A percentile compares a stretch with the other conserved stretches of the same genome.
These are phyloP conservation scores for Tachina fera DNA, from an alignment of 2,888 invertebrate genomes.

Conservation along the genomic window DNA sequence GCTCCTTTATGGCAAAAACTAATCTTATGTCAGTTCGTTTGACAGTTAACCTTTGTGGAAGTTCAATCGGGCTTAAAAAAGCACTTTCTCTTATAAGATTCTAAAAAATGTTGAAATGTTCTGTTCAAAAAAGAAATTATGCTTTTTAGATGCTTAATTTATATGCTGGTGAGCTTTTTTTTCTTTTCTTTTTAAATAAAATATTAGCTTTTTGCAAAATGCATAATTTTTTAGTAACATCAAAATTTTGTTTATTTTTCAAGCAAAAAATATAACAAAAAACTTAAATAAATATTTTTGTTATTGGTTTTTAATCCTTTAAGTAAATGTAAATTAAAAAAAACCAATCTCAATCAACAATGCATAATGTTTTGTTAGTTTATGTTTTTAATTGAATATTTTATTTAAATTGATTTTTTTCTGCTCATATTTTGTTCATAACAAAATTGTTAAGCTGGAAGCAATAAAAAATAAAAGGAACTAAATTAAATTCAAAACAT, in stretches of 20 bases:
- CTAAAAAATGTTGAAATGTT: too few relatives aligned
- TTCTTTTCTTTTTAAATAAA: conserved; percentile 1
- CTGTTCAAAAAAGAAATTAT: too few relatives aligned
- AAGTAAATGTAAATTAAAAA: conserved; percentile 28
- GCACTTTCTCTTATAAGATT: too few relatives aligned
- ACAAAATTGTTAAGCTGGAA: conserved; percentile 21
- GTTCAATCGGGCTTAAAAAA: too few relatives aligned
- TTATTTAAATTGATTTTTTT: conserved; percentile 15
- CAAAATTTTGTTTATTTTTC: neutral
- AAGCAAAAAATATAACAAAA: conserved; percentile 15
- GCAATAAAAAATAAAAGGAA: conserved; percentile 7
- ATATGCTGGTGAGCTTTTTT: neutral
- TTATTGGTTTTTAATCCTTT: conserved; percentile 64
- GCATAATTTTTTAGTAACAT: conserved; percentile 8
- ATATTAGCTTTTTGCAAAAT: neutral
- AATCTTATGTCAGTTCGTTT: too few relatives aligned
- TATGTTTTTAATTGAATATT: conserved; percentile 62
- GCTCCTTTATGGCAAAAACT: too few relatives aligned
- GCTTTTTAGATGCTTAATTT: too few relatives aligned
- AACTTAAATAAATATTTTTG: conserved; percentile 48
- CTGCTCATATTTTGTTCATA: conserved; percentile 16
- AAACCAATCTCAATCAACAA: neutral
- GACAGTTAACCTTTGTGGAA: too few relatives aligned
- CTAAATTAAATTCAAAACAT: conserved; percentile 41
- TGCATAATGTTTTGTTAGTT: conserved; percentile 38